Evolutionary conservation across 2,113 vertebrate genomes (phyloP), one percentile per base, ranked within the genome.

Genomic region (Ceyx margarethae): DNA sequence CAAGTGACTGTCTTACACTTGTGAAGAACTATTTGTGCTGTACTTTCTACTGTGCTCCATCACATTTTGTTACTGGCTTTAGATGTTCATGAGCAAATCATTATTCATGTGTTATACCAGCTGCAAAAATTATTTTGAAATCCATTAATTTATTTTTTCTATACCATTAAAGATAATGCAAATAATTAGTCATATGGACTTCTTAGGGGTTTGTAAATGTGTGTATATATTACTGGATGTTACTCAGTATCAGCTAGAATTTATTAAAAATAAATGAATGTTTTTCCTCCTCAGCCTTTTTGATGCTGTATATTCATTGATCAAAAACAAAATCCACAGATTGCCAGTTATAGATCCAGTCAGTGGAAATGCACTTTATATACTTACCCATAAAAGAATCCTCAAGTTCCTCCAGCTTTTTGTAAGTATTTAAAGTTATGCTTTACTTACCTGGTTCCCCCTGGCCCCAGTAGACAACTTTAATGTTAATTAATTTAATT

Each of bases 381-480:
- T 99, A 94, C 98, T 99, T 94, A 99, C 99, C 9, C 99, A 99
- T 98, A 99, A 99, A 98, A 98, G 99, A 97, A 99, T 99, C 98
- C 98, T 99, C 96, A 99, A 99, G 98, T 99, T 99, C 97, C 98
- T 99, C 92, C 99, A 99, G 98, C 99, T 99, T 89, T 99, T 99
- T 97, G 99, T 99, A 98, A 99, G 99, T 99, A 97, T 91, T 75
- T 91, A 48, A 91, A 75, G 29, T 83, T 76, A n/a, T 29, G 11
- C 23, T 91, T 71, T 89, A 33, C 31, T 66, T 43, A 84, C 81
- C 14, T 76, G 56, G 28, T 58, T 46, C 29, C 50, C 40, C 89
- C 68, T 45, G 10, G 5, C 13, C 15, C 7, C 9, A 65, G 46
- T 17, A 85, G 84, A 78, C 21, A 42, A 51, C 67, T 56, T 65